Percentiles rank a stretch among this genome's conserved stretches.
These are phyloP conservation scores for Hymenopus coronatus DNA, from an alignment of 2,888 invertebrate genomes.

Conservation along the genomic window DNA sequence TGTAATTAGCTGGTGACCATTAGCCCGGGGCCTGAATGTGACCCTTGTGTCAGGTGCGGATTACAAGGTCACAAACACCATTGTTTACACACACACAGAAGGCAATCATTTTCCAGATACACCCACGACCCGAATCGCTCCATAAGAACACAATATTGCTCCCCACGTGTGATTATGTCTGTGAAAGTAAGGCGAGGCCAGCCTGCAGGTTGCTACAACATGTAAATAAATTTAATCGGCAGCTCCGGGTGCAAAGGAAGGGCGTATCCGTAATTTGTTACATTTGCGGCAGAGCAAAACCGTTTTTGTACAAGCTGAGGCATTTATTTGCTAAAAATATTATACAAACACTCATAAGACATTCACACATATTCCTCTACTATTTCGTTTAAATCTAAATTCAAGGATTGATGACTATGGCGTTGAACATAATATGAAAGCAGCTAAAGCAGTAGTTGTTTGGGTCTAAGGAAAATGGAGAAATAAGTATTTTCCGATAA, in stretches of 20 bases:
- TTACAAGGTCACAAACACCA: slow-evolving; percentile 1
- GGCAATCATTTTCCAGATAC: slow-evolving; percentile 12
- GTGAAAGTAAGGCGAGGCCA: slow-evolving; percentile 6
- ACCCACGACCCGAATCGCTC: not conserved
- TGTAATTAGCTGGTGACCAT: not conserved
- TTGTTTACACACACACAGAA: slow-evolving; percentile 5
- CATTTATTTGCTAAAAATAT: no score
- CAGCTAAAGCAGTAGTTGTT: no score
- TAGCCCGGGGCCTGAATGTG: not conserved
- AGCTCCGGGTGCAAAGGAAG: not conserved
- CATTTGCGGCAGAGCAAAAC: not conserved
- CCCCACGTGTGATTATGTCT: not conserved
- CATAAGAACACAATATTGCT: not conserved
- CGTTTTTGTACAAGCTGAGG: not conserved
- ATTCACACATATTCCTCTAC: no score
- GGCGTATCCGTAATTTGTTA: not conserved
- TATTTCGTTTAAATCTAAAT: no score
- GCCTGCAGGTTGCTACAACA: not conserved
- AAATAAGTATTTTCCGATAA: no score
- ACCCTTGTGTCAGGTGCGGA: slow-evolving; percentile 5
- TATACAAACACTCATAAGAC: no score
- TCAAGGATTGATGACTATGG: no score
- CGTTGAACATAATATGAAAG: no score
- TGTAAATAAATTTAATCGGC: not conserved
- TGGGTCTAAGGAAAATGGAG: no score